Evolutionary conservation across 30 jellyfish, hydroid and myxozoan genomes (phyloP), one percentile per base, ranked within the genome.

Genomic region (Cassiopea andromeda): DNA sequence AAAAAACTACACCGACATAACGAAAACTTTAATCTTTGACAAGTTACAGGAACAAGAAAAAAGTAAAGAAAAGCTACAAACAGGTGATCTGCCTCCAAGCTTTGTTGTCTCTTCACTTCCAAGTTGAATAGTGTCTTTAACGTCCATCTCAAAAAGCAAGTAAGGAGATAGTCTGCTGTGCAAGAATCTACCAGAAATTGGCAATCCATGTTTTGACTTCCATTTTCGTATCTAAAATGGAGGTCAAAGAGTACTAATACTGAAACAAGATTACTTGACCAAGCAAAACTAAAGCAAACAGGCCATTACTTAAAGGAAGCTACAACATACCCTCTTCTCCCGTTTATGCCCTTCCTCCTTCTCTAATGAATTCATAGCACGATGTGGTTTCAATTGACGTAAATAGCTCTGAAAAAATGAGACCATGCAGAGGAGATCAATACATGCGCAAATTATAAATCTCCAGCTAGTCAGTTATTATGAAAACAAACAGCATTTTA

Each of bases 101-200:
- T 50, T 9, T 2, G 5, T 9, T 50, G 64, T 2, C 64, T 2
- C 64, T 50, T 9, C 64, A 5, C 9, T 5, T 50, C 64, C 9
- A 50, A 9, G 9, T 9, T 50, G 64, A 5, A 47, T 17, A 6
- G 69, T 49, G 8, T 75, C 89, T 69, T 85, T 84, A 12, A 75
- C 69, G 45, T 83, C 97, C 7, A 60, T 77, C 81, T 93, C 98
- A 61, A 83, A 93, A 1, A 72, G 80, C 79, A 73, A 85, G 49
- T 59, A 93, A 18, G 98, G 98, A 1, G 98, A 89, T 46, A 19
- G 46, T 60, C 81, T 90, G 73, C 49, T n/a, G 79, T 93, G 98
- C 44, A 85, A 78, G 60, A 58, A 93, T 43, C 44, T 50, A 46
- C 88, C 45, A 14, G 97, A 89, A 18, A 73, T 64, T 60, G 98